Conservation (phyloP, 2,888 invertebrate species). For the Orthosia gracilis region DNA sequence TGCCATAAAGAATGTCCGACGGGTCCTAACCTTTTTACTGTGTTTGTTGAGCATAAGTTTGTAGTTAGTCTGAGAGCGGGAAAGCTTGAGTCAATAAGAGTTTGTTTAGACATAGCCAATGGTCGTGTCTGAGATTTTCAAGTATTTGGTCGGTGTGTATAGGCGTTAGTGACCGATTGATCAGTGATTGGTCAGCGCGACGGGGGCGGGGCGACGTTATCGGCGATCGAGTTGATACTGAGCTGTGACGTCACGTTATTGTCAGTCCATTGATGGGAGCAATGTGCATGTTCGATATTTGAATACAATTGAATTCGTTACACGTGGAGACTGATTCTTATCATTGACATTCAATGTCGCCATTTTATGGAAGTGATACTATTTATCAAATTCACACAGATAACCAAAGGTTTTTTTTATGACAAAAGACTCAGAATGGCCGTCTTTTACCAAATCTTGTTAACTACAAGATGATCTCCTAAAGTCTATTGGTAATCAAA, state of each 20-base stretch:
- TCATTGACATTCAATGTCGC: conserved; percentile 31
- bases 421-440: background rate
- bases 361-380: conserved; percentile 10
- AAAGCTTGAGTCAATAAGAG: conserved; percentile 61
- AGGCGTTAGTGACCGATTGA: conserved; percentile 86
- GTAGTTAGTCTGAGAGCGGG: conserved; percentile 54
- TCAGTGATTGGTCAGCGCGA: conserved; percentile 85
- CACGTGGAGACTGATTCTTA: conserved; percentile 36
- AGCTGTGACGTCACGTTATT: conserved; percentile 74
- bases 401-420: conserved; percentile 5
- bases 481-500: conserved; percentile 53
- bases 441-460: conserved; percentile 17
- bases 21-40: conserved; percentile 83
- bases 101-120: conserved; percentile 64
- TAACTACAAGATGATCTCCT: conserved; percentile 18
- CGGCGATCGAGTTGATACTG: conserved; percentile 73
- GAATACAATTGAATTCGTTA: conserved; percentile 60
- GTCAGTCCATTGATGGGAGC: conserved; percentile 69
- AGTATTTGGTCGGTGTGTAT: conserved; percentile 56
- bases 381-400: conserved; percentile 16
- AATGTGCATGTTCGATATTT: conserved; percentile 52
- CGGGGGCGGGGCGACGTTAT: conserved; percentile 85
- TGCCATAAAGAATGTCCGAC: conserved; percentile 77
- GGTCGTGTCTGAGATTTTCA: conserved; percentile 64
- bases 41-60: conserved; percentile 70